Evolutionary conservation across 2,888 invertebrate species (phyloP), one percentile per base, ranked within the genome.

Genomic region (Salticus scenicus): DNA sequence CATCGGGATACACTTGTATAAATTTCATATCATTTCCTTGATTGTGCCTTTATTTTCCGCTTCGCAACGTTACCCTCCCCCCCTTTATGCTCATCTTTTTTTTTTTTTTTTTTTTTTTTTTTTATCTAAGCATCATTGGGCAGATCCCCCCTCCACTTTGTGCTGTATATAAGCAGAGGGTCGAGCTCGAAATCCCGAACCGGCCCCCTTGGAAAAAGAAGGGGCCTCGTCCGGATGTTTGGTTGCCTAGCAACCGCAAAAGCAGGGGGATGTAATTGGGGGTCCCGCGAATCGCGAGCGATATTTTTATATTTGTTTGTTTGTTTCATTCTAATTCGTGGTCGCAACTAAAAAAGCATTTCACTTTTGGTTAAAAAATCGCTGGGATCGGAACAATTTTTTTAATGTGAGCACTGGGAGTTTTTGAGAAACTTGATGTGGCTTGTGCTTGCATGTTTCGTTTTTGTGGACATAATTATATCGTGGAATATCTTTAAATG

Each of bases 311-410:
- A 51, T 77, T 83, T 83, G 67, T 83, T 83, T 83, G 71, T 77
- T 77, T 73, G 67, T 83, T 83, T 83, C 83, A 83, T 83, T 83
- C 66, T 83, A 83, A 83, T 83, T 83, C 83, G 83, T 77, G 83
- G 77, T 77, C 72, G 77, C 70, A 51, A 20, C 33, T n/a, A 67
- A 33, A 66, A 77, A 67, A 66, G 70, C 70, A 63, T 51, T 73
- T 73, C 80, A 72, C 72, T 72, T 83, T 77, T 77, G 72, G 31
- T 51, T 37, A 77, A 76, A 71, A 73, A 63, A 63, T 24, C 57
- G 57, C 24, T 24, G 20, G 24, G 57, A 1, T 57, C 57, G 57
- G 57, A 57, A 57, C 57, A 24, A 24, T 57, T 57, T 47, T 57
- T n/a, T n/a, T 57, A 24, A 57, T 24, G 57, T 57, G 20, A 5